Conservation (phyloP, 2,113 vertebrate genomes). For the Myanophis thanlyinensis region DNA sequence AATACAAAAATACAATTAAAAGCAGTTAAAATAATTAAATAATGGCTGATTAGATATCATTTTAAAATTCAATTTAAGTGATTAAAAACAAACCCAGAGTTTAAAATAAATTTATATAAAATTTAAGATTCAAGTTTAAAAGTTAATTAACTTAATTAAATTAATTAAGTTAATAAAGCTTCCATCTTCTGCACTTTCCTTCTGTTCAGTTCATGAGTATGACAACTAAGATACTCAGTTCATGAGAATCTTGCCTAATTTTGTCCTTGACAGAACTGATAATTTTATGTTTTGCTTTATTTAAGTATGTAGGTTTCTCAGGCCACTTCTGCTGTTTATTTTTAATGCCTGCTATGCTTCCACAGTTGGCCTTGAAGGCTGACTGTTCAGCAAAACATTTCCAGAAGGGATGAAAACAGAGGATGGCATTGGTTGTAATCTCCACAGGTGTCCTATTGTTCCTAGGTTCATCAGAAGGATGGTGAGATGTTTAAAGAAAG, state of each 20-base stretch:
- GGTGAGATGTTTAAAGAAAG: background rate
- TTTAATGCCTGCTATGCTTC: background rate
- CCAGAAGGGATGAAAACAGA: background rate
- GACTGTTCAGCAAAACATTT: background rate
- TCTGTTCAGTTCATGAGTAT: background rate
- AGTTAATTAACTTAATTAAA: no score
- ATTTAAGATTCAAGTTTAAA: no score
- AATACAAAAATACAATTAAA: no score
- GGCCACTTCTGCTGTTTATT: background rate
- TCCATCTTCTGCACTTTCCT: background rate
- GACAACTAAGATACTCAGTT: no score
- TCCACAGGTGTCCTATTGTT: background rate
- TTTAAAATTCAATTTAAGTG: no score
- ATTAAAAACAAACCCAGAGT: no score
- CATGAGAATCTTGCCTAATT: background rate
- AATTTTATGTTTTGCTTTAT: background rate
- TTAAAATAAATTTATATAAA: no score
- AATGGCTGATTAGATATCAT: no score
- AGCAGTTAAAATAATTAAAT: no score
- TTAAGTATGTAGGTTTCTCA: background rate
- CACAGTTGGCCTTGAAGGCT: background rate
- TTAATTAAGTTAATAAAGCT: background rate
- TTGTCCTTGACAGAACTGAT: background rate
- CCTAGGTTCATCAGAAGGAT: background rate
- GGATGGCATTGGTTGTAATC: background rate